Percentiles rank a stretch among this genome's conserved stretches.
These are phyloP conservation scores for Mohoua ochrocephala DNA, from an alignment of 2,113 vertebrate genomes.

Conservation along the genomic window DNA sequence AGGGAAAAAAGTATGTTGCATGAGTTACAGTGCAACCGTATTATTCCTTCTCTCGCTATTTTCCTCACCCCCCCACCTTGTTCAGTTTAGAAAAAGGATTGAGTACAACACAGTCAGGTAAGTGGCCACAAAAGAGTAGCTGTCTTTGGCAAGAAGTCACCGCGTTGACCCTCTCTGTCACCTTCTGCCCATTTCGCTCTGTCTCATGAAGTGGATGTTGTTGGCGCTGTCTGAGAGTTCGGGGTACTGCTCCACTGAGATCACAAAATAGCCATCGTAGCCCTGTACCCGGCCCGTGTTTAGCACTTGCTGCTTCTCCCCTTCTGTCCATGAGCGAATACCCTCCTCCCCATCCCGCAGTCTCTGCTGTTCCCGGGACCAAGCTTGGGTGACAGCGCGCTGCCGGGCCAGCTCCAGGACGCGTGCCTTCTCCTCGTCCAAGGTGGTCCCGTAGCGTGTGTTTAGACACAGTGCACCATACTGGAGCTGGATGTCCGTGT, in stretches of 20 bases:
- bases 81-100: constrained; percentile 75
- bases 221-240: constrained; percentile 96
- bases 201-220: constrained; percentile 99
- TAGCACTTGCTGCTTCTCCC: constrained; percentile 92
- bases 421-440: constrained; percentile 90
- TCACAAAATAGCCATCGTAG: constrained; percentile 93
- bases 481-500: constrained; percentile 93
- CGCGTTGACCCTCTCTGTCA: constrained; percentile 85
- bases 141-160: constrained; percentile 99
- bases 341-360: constrained; percentile 94
- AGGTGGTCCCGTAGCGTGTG: constrained; percentile 89
- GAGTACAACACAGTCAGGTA: constrained; percentile 84
- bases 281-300: constrained; percentile 88
- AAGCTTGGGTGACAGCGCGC: constrained; percentile 85
- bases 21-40: constrained; percentile 84
- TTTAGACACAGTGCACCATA: constrained; percentile 83
- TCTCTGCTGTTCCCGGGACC: constrained; percentile 90
- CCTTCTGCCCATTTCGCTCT: constrained; percentile 99
- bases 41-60: constrained; percentile 64
- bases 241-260: constrained; percentile 94
- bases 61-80: constrained; percentile 52
- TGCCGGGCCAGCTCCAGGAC: constrained; percentile 90
- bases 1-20: constrained; percentile 76
- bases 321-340: constrained; percentile 91
- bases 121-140: constrained; percentile 89